Conservation (phyloP, 2,113 vertebrate species). For the Lophius piscatorius region DNA sequence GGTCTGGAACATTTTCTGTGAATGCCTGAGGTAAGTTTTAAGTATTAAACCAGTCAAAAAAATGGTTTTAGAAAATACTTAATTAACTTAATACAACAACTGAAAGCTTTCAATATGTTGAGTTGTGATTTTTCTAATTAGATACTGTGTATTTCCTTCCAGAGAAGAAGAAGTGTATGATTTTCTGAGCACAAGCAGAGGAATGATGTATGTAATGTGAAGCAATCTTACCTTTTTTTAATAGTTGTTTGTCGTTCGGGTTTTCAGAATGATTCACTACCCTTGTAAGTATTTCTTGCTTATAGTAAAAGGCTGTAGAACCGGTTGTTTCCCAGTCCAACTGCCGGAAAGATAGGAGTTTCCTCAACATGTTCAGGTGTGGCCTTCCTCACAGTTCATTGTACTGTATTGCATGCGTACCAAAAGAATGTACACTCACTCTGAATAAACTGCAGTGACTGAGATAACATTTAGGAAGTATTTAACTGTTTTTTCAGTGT, state of each 20-base stretch:
- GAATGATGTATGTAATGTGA: background rate
- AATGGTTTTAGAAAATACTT: too few species aligned
- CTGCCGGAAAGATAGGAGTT: constrained; percentile 62
- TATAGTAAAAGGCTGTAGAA: constrained; percentile 42
- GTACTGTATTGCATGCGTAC: constrained; percentile 20
- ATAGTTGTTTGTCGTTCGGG: background rate
- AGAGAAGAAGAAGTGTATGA: background rate
- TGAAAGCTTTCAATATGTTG: too few species aligned
- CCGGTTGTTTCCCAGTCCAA: constrained; percentile 60
- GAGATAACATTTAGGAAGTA: constrained; percentile 37
- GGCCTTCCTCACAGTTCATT: constrained; percentile 58
- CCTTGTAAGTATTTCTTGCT: constrained; percentile 33
- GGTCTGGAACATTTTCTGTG: constrained; percentile 21
- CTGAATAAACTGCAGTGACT: constrained; percentile 20
- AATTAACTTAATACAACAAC: too few species aligned
- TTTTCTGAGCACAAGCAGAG: background rate
- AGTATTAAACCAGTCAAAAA: background rate
- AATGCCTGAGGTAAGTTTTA: constrained; percentile 48
- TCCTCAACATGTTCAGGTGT: constrained; percentile 71
- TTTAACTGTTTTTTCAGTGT: constrained; percentile 38
- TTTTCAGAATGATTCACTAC: constrained; percentile 4
- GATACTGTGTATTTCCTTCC: too few species aligned
- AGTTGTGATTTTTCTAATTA: too few species aligned
- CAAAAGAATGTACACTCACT: constrained; percentile 28
- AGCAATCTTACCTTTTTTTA: background rate